phyloP scores from a whole-genome alignment of 1,140 invertebrate species.

The Aphelinus certus region DNA sequence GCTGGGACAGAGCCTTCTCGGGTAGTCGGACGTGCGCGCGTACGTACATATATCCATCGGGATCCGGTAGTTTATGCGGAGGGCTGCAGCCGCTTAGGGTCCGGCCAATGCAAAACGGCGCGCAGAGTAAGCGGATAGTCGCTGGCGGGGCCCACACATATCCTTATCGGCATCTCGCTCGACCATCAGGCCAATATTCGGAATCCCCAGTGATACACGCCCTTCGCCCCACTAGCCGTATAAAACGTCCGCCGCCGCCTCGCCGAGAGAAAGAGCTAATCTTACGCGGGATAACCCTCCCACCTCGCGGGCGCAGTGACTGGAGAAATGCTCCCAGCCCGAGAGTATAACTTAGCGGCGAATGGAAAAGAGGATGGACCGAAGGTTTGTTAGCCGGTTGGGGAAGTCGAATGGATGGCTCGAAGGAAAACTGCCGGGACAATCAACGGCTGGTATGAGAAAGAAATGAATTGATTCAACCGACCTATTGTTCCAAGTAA shows the following conservation, averaged over 20 bases:
- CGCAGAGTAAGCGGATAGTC: conserved; percentile 27
- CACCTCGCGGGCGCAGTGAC: no score
- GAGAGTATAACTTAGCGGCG: conserved; percentile 18
- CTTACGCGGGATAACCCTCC: conserved; percentile 32
- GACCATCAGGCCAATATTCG: conserved; percentile 49
- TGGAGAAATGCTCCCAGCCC: no score
- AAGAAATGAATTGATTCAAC: no score
- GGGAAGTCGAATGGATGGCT: neutral
- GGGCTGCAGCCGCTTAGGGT: neutral
- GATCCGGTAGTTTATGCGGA: conserved; percentile 25
- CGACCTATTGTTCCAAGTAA: no score
- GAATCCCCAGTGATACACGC: conserved; percentile 50
- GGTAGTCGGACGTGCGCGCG: no score
- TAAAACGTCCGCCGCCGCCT: conserved; percentile 40
- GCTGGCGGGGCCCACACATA: neutral
- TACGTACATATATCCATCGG: conserved; percentile 22
- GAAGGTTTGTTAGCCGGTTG: neutral
- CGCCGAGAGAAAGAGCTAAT: conserved; percentile 39
- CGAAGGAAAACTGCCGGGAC: no score
- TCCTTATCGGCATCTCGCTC: conserved; percentile 19
- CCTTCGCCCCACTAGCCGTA: conserved; percentile 46
- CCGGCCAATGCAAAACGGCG: conserved; percentile 32
- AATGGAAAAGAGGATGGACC: conserved; percentile 15
- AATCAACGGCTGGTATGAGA: no score
- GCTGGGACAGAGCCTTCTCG: no score